Evolutionary conservation across 2,797 vertebrate genomes (phyloP).

Genomic region (Enteromius viviparus): DNA sequence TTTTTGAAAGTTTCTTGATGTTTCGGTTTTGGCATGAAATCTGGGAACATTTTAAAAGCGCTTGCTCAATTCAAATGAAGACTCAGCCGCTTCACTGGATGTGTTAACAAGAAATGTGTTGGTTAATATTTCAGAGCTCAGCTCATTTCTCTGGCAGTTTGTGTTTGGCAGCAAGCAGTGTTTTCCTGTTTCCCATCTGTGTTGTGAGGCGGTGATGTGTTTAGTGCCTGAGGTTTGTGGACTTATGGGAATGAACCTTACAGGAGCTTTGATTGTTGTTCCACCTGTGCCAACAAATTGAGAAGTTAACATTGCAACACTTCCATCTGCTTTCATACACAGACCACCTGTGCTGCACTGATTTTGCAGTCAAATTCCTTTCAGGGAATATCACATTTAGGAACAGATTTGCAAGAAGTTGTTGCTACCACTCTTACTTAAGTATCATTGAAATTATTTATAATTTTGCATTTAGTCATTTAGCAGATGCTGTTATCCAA

Average conservation of each 20-base stretch:
- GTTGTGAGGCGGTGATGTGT: slow-evolving; percentile 27
- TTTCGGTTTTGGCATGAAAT: not conserved
- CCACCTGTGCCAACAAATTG: not conserved
- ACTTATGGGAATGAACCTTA: slow-evolving; percentile 22
- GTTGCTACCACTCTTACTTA: not conserved
- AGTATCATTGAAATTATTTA: not conserved
- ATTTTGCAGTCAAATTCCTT: not conserved
- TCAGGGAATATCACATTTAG: not conserved
- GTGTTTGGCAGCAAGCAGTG: not conserved
- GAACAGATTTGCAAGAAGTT: not conserved
- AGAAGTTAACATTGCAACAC: slow-evolving; percentile 28
- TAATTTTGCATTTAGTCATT: too few species aligned
- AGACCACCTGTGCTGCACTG: not conserved
- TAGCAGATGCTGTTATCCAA: too few species aligned
- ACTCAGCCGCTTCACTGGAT: not conserved
- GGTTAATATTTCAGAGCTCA: slow-evolving; percentile 10
- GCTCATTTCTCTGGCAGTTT: slow-evolving; percentile 62
- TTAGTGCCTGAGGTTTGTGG: slow-evolving; percentile 16
- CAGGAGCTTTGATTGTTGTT: slow-evolving; percentile 39
- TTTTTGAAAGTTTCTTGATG: not conserved
- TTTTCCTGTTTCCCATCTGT: slow-evolving; percentile 22
- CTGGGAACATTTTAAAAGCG: not conserved
- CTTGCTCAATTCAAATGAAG: not conserved
- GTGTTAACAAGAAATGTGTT: not conserved
- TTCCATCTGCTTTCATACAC: not conserved